Evolutionary conservation across 2,113 vertebrate species (phyloP).

Genomic region (Hydropotes inermis): DNA sequence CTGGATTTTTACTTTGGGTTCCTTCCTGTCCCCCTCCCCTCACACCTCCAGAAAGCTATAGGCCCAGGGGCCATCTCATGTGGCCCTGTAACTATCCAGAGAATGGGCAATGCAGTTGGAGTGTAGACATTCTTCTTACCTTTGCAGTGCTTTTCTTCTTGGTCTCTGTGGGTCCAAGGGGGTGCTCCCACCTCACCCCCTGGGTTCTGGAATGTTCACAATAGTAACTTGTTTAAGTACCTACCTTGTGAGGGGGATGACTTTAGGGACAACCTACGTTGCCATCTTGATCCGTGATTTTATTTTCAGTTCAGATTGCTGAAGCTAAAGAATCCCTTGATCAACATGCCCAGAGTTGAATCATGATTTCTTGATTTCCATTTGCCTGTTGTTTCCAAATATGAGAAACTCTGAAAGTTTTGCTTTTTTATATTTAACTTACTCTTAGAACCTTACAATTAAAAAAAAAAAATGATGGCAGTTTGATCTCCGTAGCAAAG

Average conservation of each 20-base stretch:
- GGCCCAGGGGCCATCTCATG: not conserved
- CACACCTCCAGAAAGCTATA: not conserved
- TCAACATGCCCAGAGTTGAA: not conserved
- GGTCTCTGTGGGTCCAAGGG: not conserved
- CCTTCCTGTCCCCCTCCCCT: not conserved
- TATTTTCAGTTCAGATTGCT: not conserved
- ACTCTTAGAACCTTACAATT: not conserved
- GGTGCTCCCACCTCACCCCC: not conserved
- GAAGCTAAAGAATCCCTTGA: not conserved
- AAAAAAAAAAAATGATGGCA: not conserved
- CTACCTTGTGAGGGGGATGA: not conserved
- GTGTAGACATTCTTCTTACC: not conserved
- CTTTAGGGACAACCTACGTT: not conserved
- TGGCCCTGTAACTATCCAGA: not conserved
- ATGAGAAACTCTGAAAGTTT: not conserved
- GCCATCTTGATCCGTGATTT: not conserved
- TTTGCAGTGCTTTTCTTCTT: not conserved
- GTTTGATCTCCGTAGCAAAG: not conserved
- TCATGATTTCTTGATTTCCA: not conserved
- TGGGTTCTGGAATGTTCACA: not conserved
- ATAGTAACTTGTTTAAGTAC: not conserved
- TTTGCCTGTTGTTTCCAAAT: not conserved
- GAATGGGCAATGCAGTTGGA: not conserved
- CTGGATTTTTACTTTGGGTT: not conserved
- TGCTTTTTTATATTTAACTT: conserved; percentile 29